Conservation (phyloP, 2,113 vertebrate species). For the Entelurus aequoreus region DNA sequence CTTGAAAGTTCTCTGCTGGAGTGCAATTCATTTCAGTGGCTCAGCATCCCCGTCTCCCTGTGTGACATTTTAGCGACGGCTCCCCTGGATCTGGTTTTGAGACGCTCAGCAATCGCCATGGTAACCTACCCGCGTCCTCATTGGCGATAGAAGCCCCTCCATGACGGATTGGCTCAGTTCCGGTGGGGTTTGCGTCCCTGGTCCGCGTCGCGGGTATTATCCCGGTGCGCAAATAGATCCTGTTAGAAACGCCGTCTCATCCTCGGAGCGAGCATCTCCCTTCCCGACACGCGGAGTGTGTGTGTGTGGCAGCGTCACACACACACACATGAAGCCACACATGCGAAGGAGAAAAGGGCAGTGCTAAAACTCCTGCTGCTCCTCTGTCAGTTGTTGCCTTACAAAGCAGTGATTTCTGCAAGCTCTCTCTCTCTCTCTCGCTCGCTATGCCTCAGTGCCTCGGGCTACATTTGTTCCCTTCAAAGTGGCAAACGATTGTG, state of each 20-base stretch:
- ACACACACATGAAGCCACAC: slow-evolving; percentile 23
- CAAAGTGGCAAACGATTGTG: slow-evolving; percentile 62
- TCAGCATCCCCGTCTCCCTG: slow-evolving; percentile 13
- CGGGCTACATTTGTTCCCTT: slow-evolving; percentile 66
- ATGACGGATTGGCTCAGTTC: slow-evolving; percentile 62
- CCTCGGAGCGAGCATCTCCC: slow-evolving; percentile 59
- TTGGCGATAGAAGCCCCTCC: slow-evolving; percentile 76
- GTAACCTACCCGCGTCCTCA: slow-evolving; percentile 74
- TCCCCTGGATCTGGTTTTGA: slow-evolving; percentile 11
- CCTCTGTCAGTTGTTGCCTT: slow-evolving; percentile 43
- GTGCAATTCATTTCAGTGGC: slow-evolving; percentile 35
- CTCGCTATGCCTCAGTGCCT: slow-evolving; percentile 42
- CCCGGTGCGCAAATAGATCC: slow-evolving; percentile 61
- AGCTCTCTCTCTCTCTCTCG: slow-evolving; percentile 22
- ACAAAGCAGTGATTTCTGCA: slow-evolving; percentile 37
- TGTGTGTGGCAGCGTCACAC: slow-evolving; percentile 7
- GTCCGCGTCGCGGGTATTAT: slow-evolving; percentile 49
- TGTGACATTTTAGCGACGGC: slow-evolving; percentile 14
- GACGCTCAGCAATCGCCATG: slow-evolving; percentile 43
- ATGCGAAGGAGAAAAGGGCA: slow-evolving; percentile 40
- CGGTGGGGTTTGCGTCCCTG: slow-evolving; percentile 40
- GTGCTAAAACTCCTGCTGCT: slow-evolving; percentile 44
- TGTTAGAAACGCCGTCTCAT: slow-evolving; percentile 72
- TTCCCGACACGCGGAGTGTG: slow-evolving; percentile 35
- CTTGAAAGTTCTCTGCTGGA: slow-evolving; percentile 40